Evolutionary conservation across 2,797 vertebrate species (phyloP).

Genomic region (Pseudochromis fuscus): DNA sequence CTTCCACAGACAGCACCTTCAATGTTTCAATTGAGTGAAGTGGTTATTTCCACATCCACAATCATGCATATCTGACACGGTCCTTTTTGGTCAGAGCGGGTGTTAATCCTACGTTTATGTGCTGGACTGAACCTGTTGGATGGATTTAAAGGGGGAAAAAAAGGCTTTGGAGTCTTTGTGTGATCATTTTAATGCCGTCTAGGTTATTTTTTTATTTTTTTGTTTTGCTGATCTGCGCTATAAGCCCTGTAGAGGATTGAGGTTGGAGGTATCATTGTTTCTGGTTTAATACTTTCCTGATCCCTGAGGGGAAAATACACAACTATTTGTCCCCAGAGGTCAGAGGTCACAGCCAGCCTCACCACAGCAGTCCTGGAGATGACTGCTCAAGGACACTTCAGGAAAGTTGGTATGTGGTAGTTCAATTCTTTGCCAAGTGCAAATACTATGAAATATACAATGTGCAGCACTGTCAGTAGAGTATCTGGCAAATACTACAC

Average conservation of each 20-base stretch:
- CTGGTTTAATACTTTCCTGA: conserved; percentile 4
- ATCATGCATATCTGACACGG: conserved; percentile 48
- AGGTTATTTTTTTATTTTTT: not conserved
- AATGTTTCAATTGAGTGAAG: conserved; percentile 64
- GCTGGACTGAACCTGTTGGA: conserved; percentile 20
- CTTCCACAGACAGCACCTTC: conserved; percentile 46
- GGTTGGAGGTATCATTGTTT: not conserved
- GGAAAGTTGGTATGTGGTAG: not conserved
- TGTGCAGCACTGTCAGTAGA: not conserved
- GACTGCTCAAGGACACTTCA: not conserved
- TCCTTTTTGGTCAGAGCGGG: conserved; percentile 42
- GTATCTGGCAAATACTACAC: not conserved
- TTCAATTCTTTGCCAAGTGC: too few relatives aligned
- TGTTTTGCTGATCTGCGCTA: not conserved
- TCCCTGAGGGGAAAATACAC: conserved; percentile 3
- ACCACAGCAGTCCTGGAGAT: too few relatives aligned
- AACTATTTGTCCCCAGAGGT: not conserved
- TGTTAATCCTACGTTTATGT: conserved; percentile 49
- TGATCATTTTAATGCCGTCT: not conserved
- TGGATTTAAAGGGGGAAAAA: not conserved
- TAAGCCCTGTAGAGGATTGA: not conserved
- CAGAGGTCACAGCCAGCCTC: conserved; percentile 3
- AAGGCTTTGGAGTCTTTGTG: conserved; percentile 5
- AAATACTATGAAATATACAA: not conserved
- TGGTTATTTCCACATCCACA: conserved; percentile 64